Evolutionary conservation across 1,140 invertebrate genomes (phyloP), one percentile per base, ranked within the genome.

Genomic region (Pseudomyrmex dendroicus): DNA sequence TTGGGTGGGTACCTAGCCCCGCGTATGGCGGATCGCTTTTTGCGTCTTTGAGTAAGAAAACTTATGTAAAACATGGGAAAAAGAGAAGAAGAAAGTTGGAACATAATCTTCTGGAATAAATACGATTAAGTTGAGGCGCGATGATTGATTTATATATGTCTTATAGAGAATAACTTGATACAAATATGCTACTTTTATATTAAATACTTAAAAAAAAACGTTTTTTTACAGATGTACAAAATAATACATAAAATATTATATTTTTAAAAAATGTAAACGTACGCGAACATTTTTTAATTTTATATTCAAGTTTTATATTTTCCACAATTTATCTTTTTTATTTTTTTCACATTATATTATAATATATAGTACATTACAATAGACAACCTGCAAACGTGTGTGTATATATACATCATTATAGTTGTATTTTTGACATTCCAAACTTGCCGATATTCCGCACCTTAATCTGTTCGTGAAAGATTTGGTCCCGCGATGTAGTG

Each of bases 391-490:
- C 15, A 25, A 62, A 62, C 46, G 10, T 25, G 17, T 44, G 54
- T 13, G 12, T 8, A 17, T 46, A 44, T 66, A 77, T 12, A 56
- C 12, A 25, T 77, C 48, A 67, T 77, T 66, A 77, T 66, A 56
- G 25, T 46, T 66, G 73, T 66, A 52, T 17, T 54, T 17, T 52
- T 54, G 48, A 66, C 61, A 76, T 77, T 20, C n/a, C 12, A 52
- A 66, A 77, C 44, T 77, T 52, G 25, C 64, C 62, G 73, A 77
- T 77, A 77, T 77, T 77, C 50, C 62, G 62, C 9, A 67, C 73
- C 86, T 86, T 91, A 89, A 92, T 92, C 91, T 89, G 77, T 56
- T 77, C 80, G 84, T 74, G 77, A 84, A 87, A 90, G 78, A 84
- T 83, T 90, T 50, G 82, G 84, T 72, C 74, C 22, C 73, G 64